Conservation (phyloP, 2,113 vertebrate species). For the Salvelinus fontinalis region DNA sequence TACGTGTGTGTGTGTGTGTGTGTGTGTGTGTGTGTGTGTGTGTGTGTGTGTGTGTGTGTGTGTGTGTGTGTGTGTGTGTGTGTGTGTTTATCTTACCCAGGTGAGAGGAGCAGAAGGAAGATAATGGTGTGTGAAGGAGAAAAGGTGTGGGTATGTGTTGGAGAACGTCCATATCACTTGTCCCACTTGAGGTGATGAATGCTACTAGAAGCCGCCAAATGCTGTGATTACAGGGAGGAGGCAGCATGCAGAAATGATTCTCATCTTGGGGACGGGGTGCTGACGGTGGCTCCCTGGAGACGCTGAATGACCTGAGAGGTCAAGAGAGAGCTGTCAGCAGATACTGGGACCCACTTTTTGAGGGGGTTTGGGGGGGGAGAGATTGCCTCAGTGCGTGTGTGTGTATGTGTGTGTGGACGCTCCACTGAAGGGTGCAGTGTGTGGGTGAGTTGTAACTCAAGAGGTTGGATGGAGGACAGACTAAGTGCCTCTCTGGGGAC, state of each 20-base stretch:
- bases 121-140: too few species aligned
- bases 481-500: conserved; percentile 72
- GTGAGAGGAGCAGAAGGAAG: too few species aligned
- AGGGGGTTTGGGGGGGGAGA: background rate
- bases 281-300: background rate
- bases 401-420: conserved; percentile 20
- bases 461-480: conserved; percentile 64
- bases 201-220: conserved; percentile 3
- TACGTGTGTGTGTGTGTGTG: background rate
- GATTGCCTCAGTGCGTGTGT: background rate
- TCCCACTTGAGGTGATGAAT: conserved; percentile 23
- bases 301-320: conserved; percentile 17
- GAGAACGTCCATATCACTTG: conserved; percentile 1
- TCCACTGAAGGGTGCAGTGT: conserved; percentile 41
- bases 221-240: conserved; percentile 27
- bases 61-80: background rate
- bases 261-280: background rate
- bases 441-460: conserved; percentile 64
- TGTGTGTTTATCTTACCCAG: background rate
- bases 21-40: too few species aligned
- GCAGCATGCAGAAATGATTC: conserved; percentile 11
- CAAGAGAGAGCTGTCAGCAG: background rate
- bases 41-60: too few species aligned
- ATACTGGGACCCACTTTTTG: too few species aligned
- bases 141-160: conserved; percentile 4